Evolutionary conservation across 2,113 vertebrate genomes (phyloP).

Genomic region (Pelmatolapia mariae): DNA sequence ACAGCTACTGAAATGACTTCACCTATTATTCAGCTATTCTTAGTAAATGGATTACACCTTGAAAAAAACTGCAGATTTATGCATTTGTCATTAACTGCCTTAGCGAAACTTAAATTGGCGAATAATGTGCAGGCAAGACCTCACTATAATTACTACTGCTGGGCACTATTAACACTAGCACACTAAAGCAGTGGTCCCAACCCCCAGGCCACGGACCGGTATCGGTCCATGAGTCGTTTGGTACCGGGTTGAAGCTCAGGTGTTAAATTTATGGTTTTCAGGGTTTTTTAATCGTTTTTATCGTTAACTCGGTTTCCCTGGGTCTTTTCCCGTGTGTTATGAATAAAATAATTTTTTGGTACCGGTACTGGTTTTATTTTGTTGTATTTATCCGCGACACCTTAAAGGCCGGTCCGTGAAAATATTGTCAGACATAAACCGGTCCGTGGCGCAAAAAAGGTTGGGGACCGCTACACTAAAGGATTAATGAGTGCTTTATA

Average conservation of each 20-base stretch:
- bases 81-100: background rate
- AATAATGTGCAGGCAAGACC: background rate
- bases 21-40: background rate
- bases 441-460: background rate
- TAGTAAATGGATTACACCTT: background rate
- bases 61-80: background rate
- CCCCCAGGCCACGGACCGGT: rapidly evolving
- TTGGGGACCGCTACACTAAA: rapidly evolving
- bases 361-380: background rate
- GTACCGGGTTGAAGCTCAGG: background rate
- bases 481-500: background rate
- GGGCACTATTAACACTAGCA: background rate
- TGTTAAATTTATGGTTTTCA: background rate
- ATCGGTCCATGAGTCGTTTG: background rate
- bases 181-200: background rate
- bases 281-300: background rate
- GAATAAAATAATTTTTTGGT: rapidly evolving
- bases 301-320: rapidly evolving
- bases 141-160: background rate
- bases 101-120: rapidly evolving
- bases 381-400: background rate
- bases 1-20: background rate
- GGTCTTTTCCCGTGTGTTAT: background rate
- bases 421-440: background rate
- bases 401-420: background rate